These are phyloP conservation scores for Myodes glareolus DNA, from an alignment of 2,113 vertebrate genomes.

Conservation along the genomic window DNA sequence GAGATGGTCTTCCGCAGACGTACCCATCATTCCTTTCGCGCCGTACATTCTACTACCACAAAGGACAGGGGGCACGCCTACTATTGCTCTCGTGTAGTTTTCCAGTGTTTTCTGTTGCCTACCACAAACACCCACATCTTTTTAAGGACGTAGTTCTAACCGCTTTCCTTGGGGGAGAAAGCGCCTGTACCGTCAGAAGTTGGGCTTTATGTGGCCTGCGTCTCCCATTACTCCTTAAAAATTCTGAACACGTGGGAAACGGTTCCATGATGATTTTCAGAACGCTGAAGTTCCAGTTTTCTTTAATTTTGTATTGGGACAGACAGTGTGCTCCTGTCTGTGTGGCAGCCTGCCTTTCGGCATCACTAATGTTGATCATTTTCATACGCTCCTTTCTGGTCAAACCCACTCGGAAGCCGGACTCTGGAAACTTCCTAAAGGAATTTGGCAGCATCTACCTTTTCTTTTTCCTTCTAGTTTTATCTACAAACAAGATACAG, in stretches of 20 bases:
- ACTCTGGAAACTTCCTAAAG: not conserved
- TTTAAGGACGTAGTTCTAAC: not conserved
- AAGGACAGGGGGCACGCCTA: not conserved
- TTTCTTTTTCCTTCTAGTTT: slow-evolving; percentile 43
- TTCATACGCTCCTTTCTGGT: slow-evolving; percentile 29
- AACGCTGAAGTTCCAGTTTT: slow-evolving; percentile 56
- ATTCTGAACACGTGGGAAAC: slow-evolving; percentile 60
- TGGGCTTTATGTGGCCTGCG: not conserved
- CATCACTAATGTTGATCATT: slow-evolving; percentile 53
- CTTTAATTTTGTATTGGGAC: not conserved
- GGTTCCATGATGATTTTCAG: slow-evolving; percentile 44
- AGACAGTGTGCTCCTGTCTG: not conserved
- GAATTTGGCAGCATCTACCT: not conserved
- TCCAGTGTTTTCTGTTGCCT: not conserved
- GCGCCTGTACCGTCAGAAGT: not conserved
- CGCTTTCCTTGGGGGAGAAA: slow-evolving; percentile 14
- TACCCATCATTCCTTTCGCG: not conserved
- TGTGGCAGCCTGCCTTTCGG: slow-evolving; percentile 8
- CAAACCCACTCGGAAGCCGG: slow-evolving; percentile 26
- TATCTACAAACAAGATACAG: slow-evolving; percentile 33
- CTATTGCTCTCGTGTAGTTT: not conserved
- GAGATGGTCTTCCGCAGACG: not conserved
- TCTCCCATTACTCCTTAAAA: slow-evolving; percentile 52
- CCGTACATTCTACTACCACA: not conserved
- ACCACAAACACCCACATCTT: slow-evolving; percentile 43